Evolutionary conservation across 2,797 vertebrate species (phyloP).

Genomic region (Oreochromis grahami): DNA sequence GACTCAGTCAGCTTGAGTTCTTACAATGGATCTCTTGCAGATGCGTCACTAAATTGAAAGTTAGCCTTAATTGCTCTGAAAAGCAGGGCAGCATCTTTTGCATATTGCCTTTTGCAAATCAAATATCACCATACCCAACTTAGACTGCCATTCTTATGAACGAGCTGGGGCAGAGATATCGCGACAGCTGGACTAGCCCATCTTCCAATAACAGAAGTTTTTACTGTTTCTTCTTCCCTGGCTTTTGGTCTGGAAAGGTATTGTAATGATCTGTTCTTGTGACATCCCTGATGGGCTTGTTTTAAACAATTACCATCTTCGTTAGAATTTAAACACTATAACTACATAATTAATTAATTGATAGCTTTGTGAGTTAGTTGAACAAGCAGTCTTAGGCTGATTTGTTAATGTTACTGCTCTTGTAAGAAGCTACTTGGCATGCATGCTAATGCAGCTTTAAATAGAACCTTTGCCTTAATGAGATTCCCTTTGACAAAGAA

Average conservation of each 20-base stretch:
- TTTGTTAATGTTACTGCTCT: background rate
- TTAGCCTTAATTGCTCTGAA: background rate
- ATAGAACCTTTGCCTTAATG: background rate
- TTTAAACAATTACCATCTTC: background rate
- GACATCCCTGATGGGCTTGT: background rate
- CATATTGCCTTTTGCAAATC: background rate
- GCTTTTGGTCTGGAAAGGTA: background rate
- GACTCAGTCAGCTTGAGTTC: background rate
- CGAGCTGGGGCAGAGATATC: too few species aligned
- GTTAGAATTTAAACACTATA: background rate
- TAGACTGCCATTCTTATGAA: background rate
- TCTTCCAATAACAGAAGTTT: background rate
- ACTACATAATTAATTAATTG: background rate
- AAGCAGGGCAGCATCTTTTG: fast-evolving
- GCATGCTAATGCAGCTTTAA: background rate
- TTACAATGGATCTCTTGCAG: background rate
- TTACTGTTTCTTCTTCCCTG: background rate
- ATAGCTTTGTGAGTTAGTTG: background rate
- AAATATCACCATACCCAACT: background rate
- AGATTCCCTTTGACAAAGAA: background rate
- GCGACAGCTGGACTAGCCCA: background rate
- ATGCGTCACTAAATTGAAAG: background rate
- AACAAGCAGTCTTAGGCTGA: background rate
- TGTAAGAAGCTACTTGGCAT: background rate
- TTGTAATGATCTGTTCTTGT: background rate